Evolutionary conservation across 2,797 vertebrate species (phyloP).

Genomic region (Cetoscarus ocellatus): DNA sequence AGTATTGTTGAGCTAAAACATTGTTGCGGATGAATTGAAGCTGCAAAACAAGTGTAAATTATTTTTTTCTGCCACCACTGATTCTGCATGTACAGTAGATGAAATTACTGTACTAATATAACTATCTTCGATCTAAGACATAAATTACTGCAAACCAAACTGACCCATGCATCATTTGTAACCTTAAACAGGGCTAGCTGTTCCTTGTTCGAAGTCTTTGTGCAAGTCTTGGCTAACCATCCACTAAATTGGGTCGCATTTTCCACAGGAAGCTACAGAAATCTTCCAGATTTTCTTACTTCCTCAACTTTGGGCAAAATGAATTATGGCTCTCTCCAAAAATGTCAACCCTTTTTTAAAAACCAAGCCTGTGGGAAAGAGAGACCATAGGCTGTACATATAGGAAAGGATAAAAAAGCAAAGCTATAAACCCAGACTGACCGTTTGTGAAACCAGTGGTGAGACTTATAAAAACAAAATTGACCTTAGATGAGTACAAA

Average conservation of each 20-base stretch:
- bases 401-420: conserved; percentile 29
- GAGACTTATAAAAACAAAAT: conserved; percentile 58
- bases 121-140: too few relatives aligned
- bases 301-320: neutral
- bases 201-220: neutral
- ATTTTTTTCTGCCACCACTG: too few relatives aligned
- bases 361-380: conserved; percentile 13
- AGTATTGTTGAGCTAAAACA: too few relatives aligned
- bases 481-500: conserved; percentile 19
- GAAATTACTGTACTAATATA: too few relatives aligned
- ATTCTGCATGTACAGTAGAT: too few relatives aligned
- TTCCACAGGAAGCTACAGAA: neutral
- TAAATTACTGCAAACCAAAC: too few relatives aligned
- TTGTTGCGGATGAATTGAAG: too few relatives aligned
- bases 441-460: conserved; percentile 72
- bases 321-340: neutral
- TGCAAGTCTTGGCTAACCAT: neutral
- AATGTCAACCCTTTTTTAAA: neutral
- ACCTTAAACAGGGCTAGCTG: neutral
- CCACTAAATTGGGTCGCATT: neutral
- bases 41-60: too few relatives aligned
- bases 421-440: conserved; percentile 31
- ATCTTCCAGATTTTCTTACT: neutral
- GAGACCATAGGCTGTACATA: conserved; percentile 12
- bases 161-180: neutral